These are phyloP conservation scores for Drosophila recens DNA, from an alignment of 2,888 invertebrate species.

Conservation along the genomic window DNA sequence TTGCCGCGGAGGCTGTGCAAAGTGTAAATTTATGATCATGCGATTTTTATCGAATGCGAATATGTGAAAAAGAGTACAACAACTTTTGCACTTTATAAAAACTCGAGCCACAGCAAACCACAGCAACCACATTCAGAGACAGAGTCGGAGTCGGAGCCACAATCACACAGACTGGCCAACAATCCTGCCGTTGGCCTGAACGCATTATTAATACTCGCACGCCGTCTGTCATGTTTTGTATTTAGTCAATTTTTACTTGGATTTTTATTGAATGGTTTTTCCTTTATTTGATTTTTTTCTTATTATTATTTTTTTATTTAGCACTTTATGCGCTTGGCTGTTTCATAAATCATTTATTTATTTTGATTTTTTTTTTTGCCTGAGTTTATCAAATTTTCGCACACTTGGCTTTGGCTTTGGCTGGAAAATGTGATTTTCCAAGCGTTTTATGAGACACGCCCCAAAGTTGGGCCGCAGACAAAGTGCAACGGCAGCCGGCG, in stretches of 20 bases:
- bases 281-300: conserved; percentile 37
- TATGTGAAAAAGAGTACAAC: conserved; percentile 76
- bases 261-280: conserved; percentile 69
- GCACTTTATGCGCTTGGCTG: conserved; percentile 26
- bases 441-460: conserved; percentile 63
- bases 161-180: neutral
- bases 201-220: conserved; percentile 82
- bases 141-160: neutral
- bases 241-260: conserved; percentile 74
- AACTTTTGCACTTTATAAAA: conserved; percentile 82
- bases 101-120: conserved; percentile 26
- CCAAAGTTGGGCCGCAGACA: conserved; percentile 51
- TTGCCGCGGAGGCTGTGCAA: conserved; percentile 84
- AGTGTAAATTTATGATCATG: conserved; percentile 85
- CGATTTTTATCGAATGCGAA: conserved; percentile 84
- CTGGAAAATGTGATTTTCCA: conserved; percentile 62
- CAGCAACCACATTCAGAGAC: conserved; percentile 25
- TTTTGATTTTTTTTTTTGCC: conserved; percentile 18
- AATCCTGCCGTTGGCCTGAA: conserved; percentile 51
- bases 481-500: conserved; percentile 66
- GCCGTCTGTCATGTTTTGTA: conserved; percentile 80
- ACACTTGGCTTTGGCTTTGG: conserved; percentile 65
- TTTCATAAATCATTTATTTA: conserved; percentile 68
- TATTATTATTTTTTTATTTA: conserved; percentile 28
- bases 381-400: conserved; percentile 79